Evolutionary conservation across 2,113 vertebrate species (phyloP).

Genomic region (Epinephelus moara): DNA sequence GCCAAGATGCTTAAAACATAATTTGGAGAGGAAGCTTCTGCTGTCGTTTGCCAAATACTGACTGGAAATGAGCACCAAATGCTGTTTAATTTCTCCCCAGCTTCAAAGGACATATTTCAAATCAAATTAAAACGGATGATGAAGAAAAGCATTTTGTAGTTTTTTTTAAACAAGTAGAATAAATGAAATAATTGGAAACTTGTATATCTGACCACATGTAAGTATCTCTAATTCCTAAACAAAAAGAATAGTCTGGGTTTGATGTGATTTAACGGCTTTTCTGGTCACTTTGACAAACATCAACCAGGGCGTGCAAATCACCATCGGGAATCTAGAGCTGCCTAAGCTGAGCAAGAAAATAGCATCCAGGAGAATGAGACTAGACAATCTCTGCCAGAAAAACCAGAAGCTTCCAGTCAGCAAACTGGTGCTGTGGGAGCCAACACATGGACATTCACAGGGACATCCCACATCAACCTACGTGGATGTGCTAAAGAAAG

Average conservation of each 20-base stretch:
- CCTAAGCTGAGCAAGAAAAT: too few relatives aligned
- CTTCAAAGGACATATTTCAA: background rate
- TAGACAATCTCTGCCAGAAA: too few relatives aligned
- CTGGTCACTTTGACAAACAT: background rate
- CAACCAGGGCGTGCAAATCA: too few relatives aligned
- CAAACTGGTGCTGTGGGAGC: too few relatives aligned
- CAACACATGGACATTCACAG: too few relatives aligned
- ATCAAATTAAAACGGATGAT: background rate
- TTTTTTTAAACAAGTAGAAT: background rate
- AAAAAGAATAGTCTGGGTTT: background rate
- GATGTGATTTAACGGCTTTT: background rate
- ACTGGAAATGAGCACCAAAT: background rate
- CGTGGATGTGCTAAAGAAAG: too few relatives aligned
- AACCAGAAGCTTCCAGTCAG: too few relatives aligned
- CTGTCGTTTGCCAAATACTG: background rate
- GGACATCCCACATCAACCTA: too few relatives aligned
- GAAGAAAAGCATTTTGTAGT: background rate
- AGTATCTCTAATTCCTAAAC: background rate
- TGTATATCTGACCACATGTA: background rate
- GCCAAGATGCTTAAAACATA: background rate
- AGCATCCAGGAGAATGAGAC: too few relatives aligned
- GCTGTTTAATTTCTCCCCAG: background rate
- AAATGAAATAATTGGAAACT: background rate
- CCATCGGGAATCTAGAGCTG: too few relatives aligned
- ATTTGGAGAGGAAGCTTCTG: background rate